Conservation (phyloP, 1,140 invertebrate species). For the Zaprionus africanus region DNA sequence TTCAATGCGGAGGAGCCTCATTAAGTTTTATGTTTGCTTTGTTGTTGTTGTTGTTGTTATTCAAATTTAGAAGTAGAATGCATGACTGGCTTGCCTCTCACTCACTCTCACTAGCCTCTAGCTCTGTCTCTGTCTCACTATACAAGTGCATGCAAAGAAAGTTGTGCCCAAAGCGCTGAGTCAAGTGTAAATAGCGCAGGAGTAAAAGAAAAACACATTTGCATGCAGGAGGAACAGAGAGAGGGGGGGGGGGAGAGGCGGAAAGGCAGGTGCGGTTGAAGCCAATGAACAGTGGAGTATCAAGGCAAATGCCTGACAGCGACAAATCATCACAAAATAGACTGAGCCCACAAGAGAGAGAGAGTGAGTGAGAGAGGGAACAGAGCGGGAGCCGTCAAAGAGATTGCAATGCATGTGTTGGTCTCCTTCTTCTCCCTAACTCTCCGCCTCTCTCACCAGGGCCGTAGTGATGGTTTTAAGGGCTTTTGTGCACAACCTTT, state of each 20-base stretch:
- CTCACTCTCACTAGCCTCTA: not conserved
- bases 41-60: slow-evolving; percentile 61
- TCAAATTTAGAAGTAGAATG: slow-evolving; percentile 77
- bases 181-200: slow-evolving; percentile 42
- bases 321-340: slow-evolving; percentile 60
- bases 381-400: slow-evolving; percentile 1
- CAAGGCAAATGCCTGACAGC: slow-evolving; percentile 40
- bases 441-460: not conserved
- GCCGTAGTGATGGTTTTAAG: no score
- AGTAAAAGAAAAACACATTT: slow-evolving; percentile 10
- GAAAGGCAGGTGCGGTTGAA: slow-evolving; percentile 62
- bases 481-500: no score
- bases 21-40: slow-evolving; percentile 73
- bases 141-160: slow-evolving; percentile 35
- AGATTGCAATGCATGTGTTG: slow-evolving; percentile 7
- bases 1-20: slow-evolving; percentile 62
- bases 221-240: not conserved
- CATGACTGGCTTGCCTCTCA: slow-evolving; percentile 27
- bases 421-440: not conserved
- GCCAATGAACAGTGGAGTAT: slow-evolving; percentile 76
- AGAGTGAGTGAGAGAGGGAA: no score
- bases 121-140: not conserved
- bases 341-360: slow-evolving; percentile 15
- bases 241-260: not conserved
- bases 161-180: slow-evolving; percentile 21